Evolutionary conservation across 2,888 invertebrate species (phyloP), one percentile per base, ranked within the genome.

Genomic region (Lacanobia wlatinum): DNA sequence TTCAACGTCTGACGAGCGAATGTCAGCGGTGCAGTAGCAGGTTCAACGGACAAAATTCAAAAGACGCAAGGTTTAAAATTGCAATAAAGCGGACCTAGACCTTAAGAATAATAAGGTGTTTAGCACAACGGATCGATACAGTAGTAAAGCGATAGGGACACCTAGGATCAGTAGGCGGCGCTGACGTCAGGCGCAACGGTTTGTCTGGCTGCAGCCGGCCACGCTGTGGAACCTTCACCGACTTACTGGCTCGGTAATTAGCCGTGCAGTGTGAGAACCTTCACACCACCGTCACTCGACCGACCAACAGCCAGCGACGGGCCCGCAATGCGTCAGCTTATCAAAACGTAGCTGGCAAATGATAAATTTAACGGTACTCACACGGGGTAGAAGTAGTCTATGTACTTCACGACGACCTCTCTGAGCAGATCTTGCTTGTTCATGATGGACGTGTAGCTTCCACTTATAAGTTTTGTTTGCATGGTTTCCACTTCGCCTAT

Each of bases 301-400:
- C 82, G 66, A 70, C 71, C 80, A 78, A 76, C 74, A 80, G 74
- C 78, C 77, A 81, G 78, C 76, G 75, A 73, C 73, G 73, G 80
- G 88, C 78, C 94, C 90, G 94, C 94, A 94, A 90, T 93, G 94
- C 93, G 93, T 82, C 92, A 90, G 84, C 76, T 83, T 83, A 78
- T 73, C 71, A 79, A 83, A 74, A 87, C 78, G 76, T 75, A 81
- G 84, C 81, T 71, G 78, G 73, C 76, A 78, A 79, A 77, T 72
- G 60, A 78, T 76, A 82, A 78, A 85, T 77, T 83, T 87, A 91
- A 90, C 84, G 86, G 89, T 95, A 97, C 97, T 97, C 92, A 97
- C 97, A 97, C 96, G 88, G 97, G 97, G 90, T 97, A 96, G 95
- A 97, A 97, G 94, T 97, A 97, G 95, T 97, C 97, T 89, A 97